Percentiles rank a stretch among this genome's conserved stretches.
Conservation (phyloP, 2,113 vertebrate genomes). For the Anseranas semipalmata region DNA sequence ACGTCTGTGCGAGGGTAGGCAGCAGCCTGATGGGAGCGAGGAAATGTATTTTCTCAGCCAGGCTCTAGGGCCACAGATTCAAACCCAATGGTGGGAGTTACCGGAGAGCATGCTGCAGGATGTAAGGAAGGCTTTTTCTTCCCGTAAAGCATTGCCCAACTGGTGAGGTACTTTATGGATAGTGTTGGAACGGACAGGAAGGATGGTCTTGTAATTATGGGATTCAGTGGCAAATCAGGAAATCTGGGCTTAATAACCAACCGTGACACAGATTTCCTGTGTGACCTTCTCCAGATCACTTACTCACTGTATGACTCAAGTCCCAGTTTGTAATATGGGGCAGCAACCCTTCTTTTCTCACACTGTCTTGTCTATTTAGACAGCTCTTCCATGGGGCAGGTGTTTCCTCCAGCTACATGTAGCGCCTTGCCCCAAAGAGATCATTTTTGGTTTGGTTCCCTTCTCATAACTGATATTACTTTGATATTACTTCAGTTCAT, state of each 20-base stretch:
- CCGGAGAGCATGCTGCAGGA: neutral
- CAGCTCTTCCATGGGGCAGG: neutral
- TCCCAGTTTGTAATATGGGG: neutral
- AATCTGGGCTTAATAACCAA: conserved; percentile 65
- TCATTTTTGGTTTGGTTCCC: neutral
- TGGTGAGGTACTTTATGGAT: neutral
- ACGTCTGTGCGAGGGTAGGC: fast-evolving
- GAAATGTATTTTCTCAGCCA: neutral
- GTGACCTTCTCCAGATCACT: conserved; percentile 37
- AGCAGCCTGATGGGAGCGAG: neutral
- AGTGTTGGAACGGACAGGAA: conserved; percentile 23
- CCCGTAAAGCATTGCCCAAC: neutral
- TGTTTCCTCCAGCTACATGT: neutral
- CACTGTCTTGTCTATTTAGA: neutral
- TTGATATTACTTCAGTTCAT: neutral
- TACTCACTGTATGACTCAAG: conserved; percentile 57
- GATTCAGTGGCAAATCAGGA: conserved; percentile 63
- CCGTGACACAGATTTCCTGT: conserved; percentile 59
- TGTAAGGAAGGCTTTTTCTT: neutral
- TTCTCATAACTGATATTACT: neutral
- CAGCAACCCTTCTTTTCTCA: conserved; percentile 10
- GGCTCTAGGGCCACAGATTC: neutral
- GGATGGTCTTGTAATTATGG: conserved; percentile 46
- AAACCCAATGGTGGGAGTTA: neutral
- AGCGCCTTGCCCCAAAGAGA: neutral